phyloP scores from a whole-genome alignment of 37 sponge, comb jelly and placozoan genomes.

The Beroe ovata region DNA sequence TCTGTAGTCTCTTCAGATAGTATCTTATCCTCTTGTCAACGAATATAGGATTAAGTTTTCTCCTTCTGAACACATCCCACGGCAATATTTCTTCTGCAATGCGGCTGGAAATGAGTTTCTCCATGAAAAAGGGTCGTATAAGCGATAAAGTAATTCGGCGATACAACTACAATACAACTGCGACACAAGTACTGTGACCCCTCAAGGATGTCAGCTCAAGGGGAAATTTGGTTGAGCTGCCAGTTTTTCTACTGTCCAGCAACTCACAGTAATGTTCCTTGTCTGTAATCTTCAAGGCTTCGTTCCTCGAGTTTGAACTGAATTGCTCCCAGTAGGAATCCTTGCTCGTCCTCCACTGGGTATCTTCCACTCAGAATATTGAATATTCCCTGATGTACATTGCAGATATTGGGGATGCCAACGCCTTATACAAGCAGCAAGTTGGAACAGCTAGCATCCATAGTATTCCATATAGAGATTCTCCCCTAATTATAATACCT shows the following conservation, averaged over 20 bases:
- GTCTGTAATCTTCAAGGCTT: not conserved
- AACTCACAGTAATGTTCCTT: not conserved
- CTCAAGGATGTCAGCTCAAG: no score
- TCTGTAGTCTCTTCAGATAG: not conserved
- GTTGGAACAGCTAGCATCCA: no score
- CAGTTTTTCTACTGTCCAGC: no score
- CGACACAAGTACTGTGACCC: no score
- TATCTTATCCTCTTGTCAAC: constrained; percentile 12
- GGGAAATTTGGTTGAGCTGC: not conserved
- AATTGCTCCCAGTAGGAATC: constrained; percentile 13
- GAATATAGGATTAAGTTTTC: not conserved
- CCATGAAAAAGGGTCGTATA: no score
- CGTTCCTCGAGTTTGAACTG: constrained; percentile 34
- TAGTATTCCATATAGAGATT: no score
- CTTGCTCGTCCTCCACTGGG: constrained; percentile 57
- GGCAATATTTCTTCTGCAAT: constrained; percentile 54
- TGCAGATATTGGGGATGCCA: no score
- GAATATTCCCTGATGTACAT: constrained; percentile 1
- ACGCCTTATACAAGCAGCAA: no score
- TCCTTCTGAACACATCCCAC: constrained; percentile 56
- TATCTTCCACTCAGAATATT: constrained; percentile 41
- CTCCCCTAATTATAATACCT: constrained; percentile 10
- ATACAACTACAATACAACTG: no score
- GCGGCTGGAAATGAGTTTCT: constrained; percentile 11
- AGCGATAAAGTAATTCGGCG: no score